Conservation (phyloP, 2,113 vertebrate genomes). For the Pao palembangensis region DNA sequence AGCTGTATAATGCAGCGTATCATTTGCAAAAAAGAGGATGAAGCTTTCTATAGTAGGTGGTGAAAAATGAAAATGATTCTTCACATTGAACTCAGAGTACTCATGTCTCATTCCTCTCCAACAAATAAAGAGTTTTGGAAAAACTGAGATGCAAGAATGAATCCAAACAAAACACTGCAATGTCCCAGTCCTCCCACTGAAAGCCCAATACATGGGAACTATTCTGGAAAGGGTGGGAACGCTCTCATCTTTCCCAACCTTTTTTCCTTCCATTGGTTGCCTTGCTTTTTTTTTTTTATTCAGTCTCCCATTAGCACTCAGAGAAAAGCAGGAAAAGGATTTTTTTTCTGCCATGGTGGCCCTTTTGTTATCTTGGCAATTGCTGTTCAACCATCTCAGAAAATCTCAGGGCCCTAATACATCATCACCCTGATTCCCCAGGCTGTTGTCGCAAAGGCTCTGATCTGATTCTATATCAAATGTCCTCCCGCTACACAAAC, state of each 20-base stretch:
- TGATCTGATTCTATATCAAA: slow-evolving; percentile 23
- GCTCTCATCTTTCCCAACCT: slow-evolving; percentile 42
- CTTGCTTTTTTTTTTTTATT: slow-evolving; percentile 5
- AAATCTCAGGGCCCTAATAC: slow-evolving; percentile 32
- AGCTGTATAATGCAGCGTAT: background rate
- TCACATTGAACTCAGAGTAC: slow-evolving; percentile 17
- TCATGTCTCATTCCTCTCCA: slow-evolving; percentile 17
- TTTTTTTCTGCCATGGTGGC: slow-evolving; percentile 32
- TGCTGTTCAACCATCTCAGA: slow-evolving; percentile 31
- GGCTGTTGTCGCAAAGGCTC: slow-evolving; percentile 21
- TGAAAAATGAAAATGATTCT: background rate
- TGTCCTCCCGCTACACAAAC: slow-evolving; percentile 30
- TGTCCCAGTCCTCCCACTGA: slow-evolving; percentile 34
- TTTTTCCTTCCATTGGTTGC: slow-evolving; percentile 5
- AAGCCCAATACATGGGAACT: slow-evolving; percentile 45
- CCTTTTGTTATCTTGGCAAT: slow-evolving; percentile 59
- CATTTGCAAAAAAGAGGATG: background rate
- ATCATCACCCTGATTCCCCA: slow-evolving; percentile 42
- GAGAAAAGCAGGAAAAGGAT: slow-evolving; percentile 31
- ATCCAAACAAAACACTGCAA: slow-evolving; percentile 54
- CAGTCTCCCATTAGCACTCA: slow-evolving; percentile 43
- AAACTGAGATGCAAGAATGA: slow-evolving; percentile 41
- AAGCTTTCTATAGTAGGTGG: background rate
- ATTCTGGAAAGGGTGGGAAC: slow-evolving; percentile 32
- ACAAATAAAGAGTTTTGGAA: slow-evolving; percentile 34